Evolutionary conservation across 2,113 vertebrate species (phyloP).

Genomic region (Ageneiosus marmoratus): DNA sequence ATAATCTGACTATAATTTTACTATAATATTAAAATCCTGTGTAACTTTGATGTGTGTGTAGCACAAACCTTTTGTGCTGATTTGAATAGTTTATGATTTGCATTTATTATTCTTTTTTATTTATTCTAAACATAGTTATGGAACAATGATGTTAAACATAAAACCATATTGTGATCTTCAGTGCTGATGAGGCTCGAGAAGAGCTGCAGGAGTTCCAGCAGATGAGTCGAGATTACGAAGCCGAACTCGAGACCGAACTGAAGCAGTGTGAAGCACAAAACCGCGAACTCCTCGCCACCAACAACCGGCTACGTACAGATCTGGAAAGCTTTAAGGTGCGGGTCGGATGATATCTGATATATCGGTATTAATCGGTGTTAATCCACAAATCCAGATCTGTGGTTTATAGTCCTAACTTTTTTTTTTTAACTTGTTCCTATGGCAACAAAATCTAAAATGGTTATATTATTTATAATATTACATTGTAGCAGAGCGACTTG

Average conservation of each 20-base stretch:
- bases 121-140: not conserved
- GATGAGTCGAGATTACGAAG: constrained; percentile 95
- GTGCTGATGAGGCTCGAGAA: constrained; percentile 83
- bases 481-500: not conserved
- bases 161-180: constrained; percentile 51
- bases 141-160: not conserved
- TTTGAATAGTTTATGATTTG: too few species aligned
- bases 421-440: not conserved
- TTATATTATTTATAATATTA: not conserved
- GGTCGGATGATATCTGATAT: not conserved
- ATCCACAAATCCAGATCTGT: not conserved
- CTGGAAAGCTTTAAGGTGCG: constrained; percentile 87
- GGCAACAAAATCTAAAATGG: not conserved
- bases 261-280: constrained; percentile 89
- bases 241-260: constrained; percentile 89
- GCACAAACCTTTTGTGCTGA: too few species aligned
- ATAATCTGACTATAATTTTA: too few species aligned
- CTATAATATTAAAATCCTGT: too few species aligned
- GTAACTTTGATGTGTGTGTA: too few species aligned
- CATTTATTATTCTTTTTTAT: too few species aligned
- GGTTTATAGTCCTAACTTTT: not conserved
- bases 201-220: constrained; percentile 95
- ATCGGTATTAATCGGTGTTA: too few species aligned
- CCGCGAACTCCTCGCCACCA: constrained; percentile 86
- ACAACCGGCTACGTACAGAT: constrained; percentile 83